Evolutionary conservation across 1,140 invertebrate genomes (phyloP).

Genomic region (Platyscapa corneri): DNA sequence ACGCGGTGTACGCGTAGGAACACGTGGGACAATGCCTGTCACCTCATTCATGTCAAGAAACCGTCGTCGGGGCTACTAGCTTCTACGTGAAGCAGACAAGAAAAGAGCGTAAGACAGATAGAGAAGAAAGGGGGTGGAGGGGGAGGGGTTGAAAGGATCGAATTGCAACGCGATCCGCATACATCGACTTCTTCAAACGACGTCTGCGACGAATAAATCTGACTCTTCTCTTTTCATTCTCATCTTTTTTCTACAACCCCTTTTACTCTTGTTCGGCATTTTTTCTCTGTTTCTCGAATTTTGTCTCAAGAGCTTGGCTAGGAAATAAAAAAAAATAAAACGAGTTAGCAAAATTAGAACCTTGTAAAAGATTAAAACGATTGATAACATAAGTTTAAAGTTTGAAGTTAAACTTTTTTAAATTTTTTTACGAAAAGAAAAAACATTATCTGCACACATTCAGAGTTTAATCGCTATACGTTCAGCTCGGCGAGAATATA

Average conservation of each 20-base stretch:
- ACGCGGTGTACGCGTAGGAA: slow-evolving; percentile 63
- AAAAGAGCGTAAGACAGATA: slow-evolving; percentile 7
- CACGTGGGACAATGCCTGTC: slow-evolving; percentile 69
- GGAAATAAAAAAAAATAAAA: not conserved
- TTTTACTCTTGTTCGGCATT: slow-evolving; percentile 33
- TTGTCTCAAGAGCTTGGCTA: not conserved
- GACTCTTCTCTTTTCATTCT: slow-evolving; percentile 31
- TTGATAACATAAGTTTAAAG: not conserved
- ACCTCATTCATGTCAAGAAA: slow-evolving; percentile 70
- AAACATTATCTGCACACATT: not conserved
- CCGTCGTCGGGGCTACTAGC: slow-evolving; percentile 64
- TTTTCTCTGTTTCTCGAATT: slow-evolving; percentile 38
- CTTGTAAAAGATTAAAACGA: slow-evolving; percentile 4
- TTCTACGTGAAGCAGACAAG: slow-evolving; percentile 54
- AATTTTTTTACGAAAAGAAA: not conserved
- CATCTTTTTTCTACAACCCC: slow-evolving; percentile 7
- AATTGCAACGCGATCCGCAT: slow-evolving; percentile 67
- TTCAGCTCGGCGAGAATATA: not conserved
- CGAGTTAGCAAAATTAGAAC: not conserved
- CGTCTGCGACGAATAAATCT: slow-evolving; percentile 35
- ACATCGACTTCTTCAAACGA: slow-evolving; percentile 61
- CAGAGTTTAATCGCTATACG: not conserved
- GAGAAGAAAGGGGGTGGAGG: not conserved
- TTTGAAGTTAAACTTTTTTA: not conserved
- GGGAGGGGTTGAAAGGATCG: slow-evolving; percentile 59